Percentiles rank a stretch among this genome's conserved stretches.
These are phyloP conservation scores for Campoplex capitator DNA, from an alignment of 2,888 invertebrate genomes.

Conservation along the genomic window DNA sequence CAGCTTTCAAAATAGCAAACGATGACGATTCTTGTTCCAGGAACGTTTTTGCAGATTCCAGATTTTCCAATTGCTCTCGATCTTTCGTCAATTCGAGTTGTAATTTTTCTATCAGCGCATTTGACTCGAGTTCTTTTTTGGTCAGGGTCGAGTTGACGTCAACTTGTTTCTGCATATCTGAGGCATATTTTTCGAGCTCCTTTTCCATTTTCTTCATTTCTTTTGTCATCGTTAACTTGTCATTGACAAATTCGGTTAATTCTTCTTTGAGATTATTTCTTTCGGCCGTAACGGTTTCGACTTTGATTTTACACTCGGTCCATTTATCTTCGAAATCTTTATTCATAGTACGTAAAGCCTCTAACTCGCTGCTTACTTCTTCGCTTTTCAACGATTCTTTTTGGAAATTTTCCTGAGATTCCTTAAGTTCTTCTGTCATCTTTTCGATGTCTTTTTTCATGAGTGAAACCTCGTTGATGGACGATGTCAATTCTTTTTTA, in stretches of 20 bases:
- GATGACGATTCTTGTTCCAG: slow-evolving; percentile 51
- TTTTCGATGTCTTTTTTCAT: slow-evolving; percentile 38
- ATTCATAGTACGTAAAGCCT: neutral
- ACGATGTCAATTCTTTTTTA: slow-evolving; percentile 36
- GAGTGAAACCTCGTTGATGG: slow-evolving; percentile 15
- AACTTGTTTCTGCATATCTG: slow-evolving; percentile 61
- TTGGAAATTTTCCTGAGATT: neutral
- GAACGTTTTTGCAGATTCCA: slow-evolving; percentile 33
- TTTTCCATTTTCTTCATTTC: slow-evolving; percentile 40
- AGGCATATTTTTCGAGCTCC: slow-evolving; percentile 23
- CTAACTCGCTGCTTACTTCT: slow-evolving; percentile 1
- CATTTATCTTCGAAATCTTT: slow-evolving; percentile 21
- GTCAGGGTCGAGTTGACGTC: slow-evolving; percentile 37
- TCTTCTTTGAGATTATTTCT: slow-evolving; percentile 32
- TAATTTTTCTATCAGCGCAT: slow-evolving; percentile 30
- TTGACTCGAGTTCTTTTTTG: slow-evolving; percentile 19
- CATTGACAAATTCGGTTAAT: neutral
- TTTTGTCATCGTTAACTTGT: slow-evolving; percentile 16
- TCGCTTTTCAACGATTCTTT: neutral
- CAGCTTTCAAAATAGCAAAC: neutral
- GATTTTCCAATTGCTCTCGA: neutral
- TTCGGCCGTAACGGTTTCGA: neutral
- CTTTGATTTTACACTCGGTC: neutral
- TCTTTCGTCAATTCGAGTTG: slow-evolving; percentile 28
- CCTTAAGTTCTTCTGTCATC: slow-evolving; percentile 11